Evolutionary conservation across 1,140 invertebrate genomes (phyloP), one percentile per base, ranked within the genome.

Genomic region (Olivierus martensii): DNA sequence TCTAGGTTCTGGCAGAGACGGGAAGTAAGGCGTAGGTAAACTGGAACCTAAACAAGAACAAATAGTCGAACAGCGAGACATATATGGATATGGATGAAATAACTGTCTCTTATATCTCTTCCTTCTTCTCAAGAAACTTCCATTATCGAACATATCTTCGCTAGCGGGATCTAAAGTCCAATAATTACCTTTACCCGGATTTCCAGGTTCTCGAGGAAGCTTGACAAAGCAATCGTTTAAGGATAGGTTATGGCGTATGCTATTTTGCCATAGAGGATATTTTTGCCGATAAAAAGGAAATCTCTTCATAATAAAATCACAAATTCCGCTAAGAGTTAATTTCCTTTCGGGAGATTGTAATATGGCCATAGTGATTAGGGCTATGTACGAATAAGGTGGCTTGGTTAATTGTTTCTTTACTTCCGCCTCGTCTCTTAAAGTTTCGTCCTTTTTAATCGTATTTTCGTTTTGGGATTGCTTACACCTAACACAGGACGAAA

Each of bases 61-160:
- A 28, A 28, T 9, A 6, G 39, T 15, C 53, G 37, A 17, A 3
- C 14, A 39, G 6, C 17, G 17, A 34, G 55, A 37, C 43, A 17
- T 43, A 44, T 3, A 28, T 9, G 28, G 9, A 28, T 28, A 28
- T 6, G 28, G 41, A 43, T 61, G 46, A 15, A 79, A 77, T 22
- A 77, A 77, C 9, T 86, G 83, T 43, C 89, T 73, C 68, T 95
- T 95, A 72, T 92, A 98, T 21, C 94, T 76, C 70, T 98, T 99
- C 51, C 94, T 70, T 19, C 94, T 75, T 3, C 94, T 70, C 44
- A 98, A 72, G 66, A 98, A 98, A 65, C 88, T 93, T 0, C 94
- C 94, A 67, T 98, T 98, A 66, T 98, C 94, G 64, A 98, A 98
- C 94, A 98, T 99, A 65, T 97, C 90, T 66, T 97, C 91, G 1